Evolutionary conservation across 2,888 invertebrate genomes (phyloP).

Genomic region (Clunio marinus): DNA sequence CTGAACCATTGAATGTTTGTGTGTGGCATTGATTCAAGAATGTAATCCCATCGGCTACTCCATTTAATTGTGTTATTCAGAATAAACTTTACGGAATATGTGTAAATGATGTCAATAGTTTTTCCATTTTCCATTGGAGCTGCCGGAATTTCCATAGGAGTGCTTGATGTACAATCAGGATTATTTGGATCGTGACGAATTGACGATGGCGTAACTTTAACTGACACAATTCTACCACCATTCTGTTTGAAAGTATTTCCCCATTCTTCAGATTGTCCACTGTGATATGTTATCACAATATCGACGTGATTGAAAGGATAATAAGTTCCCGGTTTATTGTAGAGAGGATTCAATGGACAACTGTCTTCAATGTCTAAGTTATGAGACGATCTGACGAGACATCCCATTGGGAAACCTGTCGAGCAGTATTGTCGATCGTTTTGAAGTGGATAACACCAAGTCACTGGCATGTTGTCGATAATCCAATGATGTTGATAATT

Average conservation of each 20-base stretch:
- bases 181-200: slow-evolving; percentile 55
- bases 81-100: slow-evolving; percentile 80
- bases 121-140: slow-evolving; percentile 53
- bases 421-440: slow-evolving; percentile 79
- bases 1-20: slow-evolving; percentile 99
- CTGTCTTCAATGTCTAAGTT: slow-evolving; percentile 52
- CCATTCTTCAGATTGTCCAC: slow-evolving; percentile 83
- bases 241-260: slow-evolving; percentile 70
- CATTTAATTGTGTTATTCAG: slow-evolving; percentile 84
- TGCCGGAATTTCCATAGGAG: slow-evolving; percentile 67
- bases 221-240: slow-evolving; percentile 82
- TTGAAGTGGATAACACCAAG: slow-evolving; percentile 84
- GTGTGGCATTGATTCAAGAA: slow-evolving; percentile 95
- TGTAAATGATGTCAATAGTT: slow-evolving; percentile 68
- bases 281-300: slow-evolving; percentile 88
- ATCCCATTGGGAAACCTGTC: slow-evolving; percentile 97
- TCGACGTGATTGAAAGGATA: slow-evolving; percentile 98
- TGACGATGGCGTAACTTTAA: slow-evolving; percentile 64
- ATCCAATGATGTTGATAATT: slow-evolving; percentile 99
- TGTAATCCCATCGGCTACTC: slow-evolving; percentile 99
- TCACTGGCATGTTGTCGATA: slow-evolving; percentile 98
- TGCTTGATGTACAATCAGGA: slow-evolving; percentile 54
- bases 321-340: slow-evolving; percentile 67
- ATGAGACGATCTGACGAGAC: slow-evolving; percentile 62
- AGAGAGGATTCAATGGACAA: slow-evolving; percentile 58